Conservation (phyloP, 2,797 vertebrate genomes). For the Acestrorhynchus altus region DNA sequence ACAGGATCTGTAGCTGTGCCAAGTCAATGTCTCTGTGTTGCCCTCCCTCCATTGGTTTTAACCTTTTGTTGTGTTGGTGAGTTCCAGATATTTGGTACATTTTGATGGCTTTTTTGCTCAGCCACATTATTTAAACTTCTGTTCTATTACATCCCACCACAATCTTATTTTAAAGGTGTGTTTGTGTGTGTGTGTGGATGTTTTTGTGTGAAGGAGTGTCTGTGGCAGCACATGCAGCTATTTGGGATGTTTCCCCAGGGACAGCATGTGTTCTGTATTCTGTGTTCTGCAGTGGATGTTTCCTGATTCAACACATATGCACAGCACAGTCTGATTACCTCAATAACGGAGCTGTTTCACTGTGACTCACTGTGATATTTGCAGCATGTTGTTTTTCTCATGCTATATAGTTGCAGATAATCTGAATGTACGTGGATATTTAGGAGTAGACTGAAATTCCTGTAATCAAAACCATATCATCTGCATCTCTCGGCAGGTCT, state of each 20-base stretch:
- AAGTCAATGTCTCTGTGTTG: conserved; percentile 12
- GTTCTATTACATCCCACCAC: neutral
- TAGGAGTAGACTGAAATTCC: neutral
- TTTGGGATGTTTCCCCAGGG: conserved; percentile 52
- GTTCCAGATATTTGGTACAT: conserved; percentile 5
- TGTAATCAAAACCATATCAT: neutral
- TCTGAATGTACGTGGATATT: neutral
- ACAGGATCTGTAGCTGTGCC: conserved; percentile 25
- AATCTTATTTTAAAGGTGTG: conserved; percentile 13
- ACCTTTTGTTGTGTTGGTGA: conserved; percentile 13
- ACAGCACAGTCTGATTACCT: conserved; percentile 15
- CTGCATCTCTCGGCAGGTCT: conserved; percentile 66
- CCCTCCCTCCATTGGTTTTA: conserved; percentile 1
- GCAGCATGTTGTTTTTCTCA: neutral
- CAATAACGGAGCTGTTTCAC: conserved; percentile 35
- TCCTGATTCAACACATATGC: conserved; percentile 48
- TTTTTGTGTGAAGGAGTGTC: conserved; percentile 36
- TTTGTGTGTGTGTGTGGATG: conserved; percentile 17
- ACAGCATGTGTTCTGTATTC: conserved; percentile 43
- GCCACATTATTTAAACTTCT: neutral
- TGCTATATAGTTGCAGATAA: neutral
- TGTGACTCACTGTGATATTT: conserved; percentile 17
- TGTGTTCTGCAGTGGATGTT: conserved; percentile 48
- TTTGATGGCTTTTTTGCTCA: conserved; percentile 1
- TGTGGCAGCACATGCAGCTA: conserved; percentile 40